Evolutionary conservation across 1,140 invertebrate genomes (phyloP), one percentile per base, ranked within the genome.

Genomic region (Drosophila repletoides): DNA sequence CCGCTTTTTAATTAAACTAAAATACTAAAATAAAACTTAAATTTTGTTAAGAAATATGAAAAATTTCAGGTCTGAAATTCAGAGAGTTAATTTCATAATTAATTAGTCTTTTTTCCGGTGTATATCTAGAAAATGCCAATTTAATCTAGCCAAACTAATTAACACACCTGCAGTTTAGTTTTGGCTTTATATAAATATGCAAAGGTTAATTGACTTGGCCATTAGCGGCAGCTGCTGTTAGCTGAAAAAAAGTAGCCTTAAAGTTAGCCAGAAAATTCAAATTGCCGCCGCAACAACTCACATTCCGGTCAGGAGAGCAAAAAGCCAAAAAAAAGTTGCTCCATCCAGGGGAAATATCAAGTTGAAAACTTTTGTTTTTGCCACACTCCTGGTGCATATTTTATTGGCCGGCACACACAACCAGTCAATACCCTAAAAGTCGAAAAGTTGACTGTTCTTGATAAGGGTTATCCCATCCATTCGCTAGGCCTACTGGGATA

Each of bases 121-220:
- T n/a, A n/a, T n/a, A n/a, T n/a, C n/a, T n/a, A n/a, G n/a, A n/a
- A n/a, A 7, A 33, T 29, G 38, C 15, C 14, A 26, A 52, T 45
- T 14, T 33, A 60, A 58, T 40, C 55, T 52, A 49, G 22, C 22
- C 19, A 10, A 56, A 17, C 40, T 64, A 64, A 36, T 55, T 28
- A 61, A 61, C 58, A 43, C 21, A 43, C 59, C 19, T 38, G 14
- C 26, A 5, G 9, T 22, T 1, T 14, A 19, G 12, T 7, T 14
- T 9, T 28, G 45, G 9, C 24, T 4, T 29, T 46, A 10, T 36
- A 26, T 31, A 46, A 38, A 17, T 36, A 48, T 31, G 43, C 63
- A 28, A 4, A 29, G 24, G 41, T 53, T 64, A 63, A 53, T 63
- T 63, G 38, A 43, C 38, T 63, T 63, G 48, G 48, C 14, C 36